Evolutionary conservation across 2,888 invertebrate genomes (phyloP).

Genomic region (Xestia sexstrigata): DNA sequence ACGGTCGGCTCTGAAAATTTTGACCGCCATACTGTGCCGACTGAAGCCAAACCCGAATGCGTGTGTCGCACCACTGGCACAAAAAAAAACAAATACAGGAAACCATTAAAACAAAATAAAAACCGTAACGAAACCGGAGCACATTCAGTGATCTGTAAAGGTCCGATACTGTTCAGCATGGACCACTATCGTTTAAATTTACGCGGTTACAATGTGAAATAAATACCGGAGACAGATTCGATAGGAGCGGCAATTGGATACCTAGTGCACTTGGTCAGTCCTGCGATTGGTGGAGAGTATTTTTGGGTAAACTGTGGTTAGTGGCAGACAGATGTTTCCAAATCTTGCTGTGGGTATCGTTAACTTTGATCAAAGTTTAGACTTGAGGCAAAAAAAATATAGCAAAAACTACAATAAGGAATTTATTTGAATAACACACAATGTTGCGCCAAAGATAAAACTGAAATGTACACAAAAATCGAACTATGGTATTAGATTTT

Average conservation of each 20-base stretch:
- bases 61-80: neutral
- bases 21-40: neutral
- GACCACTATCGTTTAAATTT: conserved; percentile 61
- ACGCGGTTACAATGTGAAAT: conserved; percentile 45
- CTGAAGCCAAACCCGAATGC: neutral
- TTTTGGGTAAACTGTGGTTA: conserved; percentile 1
- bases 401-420: too few species aligned
- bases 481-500: too few species aligned
- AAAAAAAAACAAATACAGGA: neutral
- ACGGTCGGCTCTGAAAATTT: neutral
- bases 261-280: conserved; percentile 7
- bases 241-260: conserved; percentile 31
- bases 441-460: too few species aligned
- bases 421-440: too few species aligned
- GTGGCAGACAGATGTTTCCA: too few species aligned
- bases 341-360: too few species aligned
- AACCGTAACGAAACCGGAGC: conserved; percentile 48
- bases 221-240: conserved; percentile 49
- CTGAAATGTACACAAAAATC: too few species aligned
- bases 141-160: conserved; percentile 66
- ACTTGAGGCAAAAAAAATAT: too few species aligned
- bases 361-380: too few species aligned
- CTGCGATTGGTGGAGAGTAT: neutral
- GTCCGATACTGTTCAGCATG: conserved; percentile 59
- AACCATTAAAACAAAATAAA: conserved; percentile 56